Conservation (phyloP, 2,113 vertebrate species). For the Prochilodus magdalenae region DNA sequence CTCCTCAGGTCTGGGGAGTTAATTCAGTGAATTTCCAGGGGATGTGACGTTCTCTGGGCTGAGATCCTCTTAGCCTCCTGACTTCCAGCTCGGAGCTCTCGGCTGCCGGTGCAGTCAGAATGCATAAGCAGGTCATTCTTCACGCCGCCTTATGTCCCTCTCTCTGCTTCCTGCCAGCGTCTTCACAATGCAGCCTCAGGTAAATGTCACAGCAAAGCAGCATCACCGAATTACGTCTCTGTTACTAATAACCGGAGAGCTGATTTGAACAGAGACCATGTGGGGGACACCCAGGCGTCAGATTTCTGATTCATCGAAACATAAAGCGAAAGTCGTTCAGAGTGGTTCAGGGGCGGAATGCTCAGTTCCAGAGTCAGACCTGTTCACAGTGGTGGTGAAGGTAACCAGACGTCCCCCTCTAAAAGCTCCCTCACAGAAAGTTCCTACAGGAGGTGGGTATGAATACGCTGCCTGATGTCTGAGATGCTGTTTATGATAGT, state of each 20-base stretch:
- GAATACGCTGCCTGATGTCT: too few species aligned
- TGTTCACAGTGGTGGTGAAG: too few species aligned
- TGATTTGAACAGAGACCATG: neutral
- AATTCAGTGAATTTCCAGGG: constrained; percentile 14
- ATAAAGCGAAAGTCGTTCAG: too few species aligned
- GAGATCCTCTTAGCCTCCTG: neutral
- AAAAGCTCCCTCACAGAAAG: too few species aligned
- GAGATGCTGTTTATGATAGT: too few species aligned
- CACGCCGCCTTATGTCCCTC: constrained; percentile 8
- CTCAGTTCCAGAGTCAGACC: too few species aligned
- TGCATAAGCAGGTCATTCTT: neutral
- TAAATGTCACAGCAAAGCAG: constrained; percentile 38
- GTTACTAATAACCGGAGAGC: neutral
- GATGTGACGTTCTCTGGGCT: constrained; percentile 34
- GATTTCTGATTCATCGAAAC: too few species aligned
- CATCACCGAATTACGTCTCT: constrained; percentile 1
- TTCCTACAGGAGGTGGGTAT: too few species aligned
- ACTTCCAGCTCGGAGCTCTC: neutral
- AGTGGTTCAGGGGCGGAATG: too few species aligned
- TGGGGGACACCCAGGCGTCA: neutral
- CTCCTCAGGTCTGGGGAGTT: neutral
- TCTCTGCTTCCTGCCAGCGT: constrained; percentile 8
- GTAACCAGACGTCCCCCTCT: too few species aligned
- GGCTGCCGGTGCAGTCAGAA: neutral
- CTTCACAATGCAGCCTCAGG: neutral